Conservation (phyloP, 2,797 vertebrate species). For the Notolepis coatsorum region DNA sequence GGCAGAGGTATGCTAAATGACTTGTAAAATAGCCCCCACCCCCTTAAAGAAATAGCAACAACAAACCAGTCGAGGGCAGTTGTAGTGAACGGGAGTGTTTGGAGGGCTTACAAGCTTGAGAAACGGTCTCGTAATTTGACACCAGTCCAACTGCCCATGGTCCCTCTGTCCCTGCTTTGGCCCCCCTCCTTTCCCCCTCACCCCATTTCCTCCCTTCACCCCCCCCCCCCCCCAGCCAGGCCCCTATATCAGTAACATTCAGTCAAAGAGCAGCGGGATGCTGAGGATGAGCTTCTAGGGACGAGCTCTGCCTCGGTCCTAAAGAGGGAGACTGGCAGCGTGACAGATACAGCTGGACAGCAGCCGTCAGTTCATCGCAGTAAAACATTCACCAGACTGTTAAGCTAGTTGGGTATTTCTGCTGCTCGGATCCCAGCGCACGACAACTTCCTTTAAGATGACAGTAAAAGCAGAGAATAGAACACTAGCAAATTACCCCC, state of each 20-base stretch:
- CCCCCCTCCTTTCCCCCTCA: slow-evolving; percentile 31
- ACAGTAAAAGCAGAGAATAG: neutral
- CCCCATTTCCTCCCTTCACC: slow-evolving; percentile 58
- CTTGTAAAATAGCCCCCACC: slow-evolving; percentile 46
- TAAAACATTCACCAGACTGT: slow-evolving; percentile 60
- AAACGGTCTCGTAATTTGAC: slow-evolving; percentile 62
- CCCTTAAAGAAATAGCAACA: slow-evolving; percentile 23
- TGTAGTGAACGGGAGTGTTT: slow-evolving; percentile 17
- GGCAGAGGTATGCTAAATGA: slow-evolving; percentile 69
- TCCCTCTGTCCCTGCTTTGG: slow-evolving; percentile 41
- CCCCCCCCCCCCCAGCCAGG: slow-evolving; percentile 26
- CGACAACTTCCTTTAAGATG: slow-evolving; percentile 38
- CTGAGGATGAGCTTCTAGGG: slow-evolving; percentile 55
- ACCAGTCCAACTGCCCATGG: slow-evolving; percentile 34
- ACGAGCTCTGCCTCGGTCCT: slow-evolving; percentile 46
- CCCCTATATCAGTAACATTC: slow-evolving; percentile 59
- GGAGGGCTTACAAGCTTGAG: slow-evolving; percentile 23
- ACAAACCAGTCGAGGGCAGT: slow-evolving; percentile 10
- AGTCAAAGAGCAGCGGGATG: slow-evolving; percentile 57
- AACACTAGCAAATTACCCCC: neutral
- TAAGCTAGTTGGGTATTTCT: slow-evolving; percentile 48
- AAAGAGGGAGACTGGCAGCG: slow-evolving; percentile 19
- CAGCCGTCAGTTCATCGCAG: slow-evolving; percentile 38
- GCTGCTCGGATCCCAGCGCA: slow-evolving; percentile 30
- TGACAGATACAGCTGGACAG: slow-evolving; percentile 47